These are phyloP conservation scores for Metallyticus violacea DNA, from an alignment of 2,888 invertebrate species.

Conservation along the genomic window DNA sequence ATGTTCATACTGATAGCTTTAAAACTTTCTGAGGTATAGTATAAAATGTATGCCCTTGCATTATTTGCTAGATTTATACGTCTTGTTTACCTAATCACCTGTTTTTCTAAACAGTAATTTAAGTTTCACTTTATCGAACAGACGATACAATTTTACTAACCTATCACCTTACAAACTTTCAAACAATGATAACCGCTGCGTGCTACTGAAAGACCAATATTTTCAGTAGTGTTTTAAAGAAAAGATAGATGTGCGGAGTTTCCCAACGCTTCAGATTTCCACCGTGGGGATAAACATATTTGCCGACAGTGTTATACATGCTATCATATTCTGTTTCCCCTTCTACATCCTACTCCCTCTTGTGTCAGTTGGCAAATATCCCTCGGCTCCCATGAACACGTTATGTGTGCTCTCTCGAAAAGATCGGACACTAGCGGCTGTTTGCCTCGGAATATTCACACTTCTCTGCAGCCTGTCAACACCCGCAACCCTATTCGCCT, in stretches of 20 bases:
- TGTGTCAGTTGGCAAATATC: constrained; percentile 25
- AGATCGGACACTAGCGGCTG: not conserved
- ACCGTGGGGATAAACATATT: not conserved
- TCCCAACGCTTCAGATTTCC: not conserved
- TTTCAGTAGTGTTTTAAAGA: not conserved
- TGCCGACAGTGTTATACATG: constrained; percentile 10
- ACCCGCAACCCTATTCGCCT: not conserved
- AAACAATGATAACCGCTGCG: not conserved
- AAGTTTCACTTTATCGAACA: too few relatives aligned
- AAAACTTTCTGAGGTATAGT: too few relatives aligned
- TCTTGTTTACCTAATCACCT: too few relatives aligned
- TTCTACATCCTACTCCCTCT: not conserved
- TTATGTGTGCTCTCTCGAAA: not conserved
- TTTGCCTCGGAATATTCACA: not conserved
- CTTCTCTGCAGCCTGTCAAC: not conserved
- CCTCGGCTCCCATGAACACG: constrained; percentile 18
- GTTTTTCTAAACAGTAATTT: too few relatives aligned
- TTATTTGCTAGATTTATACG: too few relatives aligned
- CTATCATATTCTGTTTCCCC: constrained; percentile 15
- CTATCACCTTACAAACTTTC: too few relatives aligned
- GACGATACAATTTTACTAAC: too few relatives aligned
- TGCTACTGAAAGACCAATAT: too few relatives aligned
- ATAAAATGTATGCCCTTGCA: too few relatives aligned
- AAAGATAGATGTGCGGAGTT: not conserved
- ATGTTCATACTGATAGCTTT: too few relatives aligned